Conservation (phyloP, 2,888 invertebrate genomes). For the Heliconius ismenius region DNA sequence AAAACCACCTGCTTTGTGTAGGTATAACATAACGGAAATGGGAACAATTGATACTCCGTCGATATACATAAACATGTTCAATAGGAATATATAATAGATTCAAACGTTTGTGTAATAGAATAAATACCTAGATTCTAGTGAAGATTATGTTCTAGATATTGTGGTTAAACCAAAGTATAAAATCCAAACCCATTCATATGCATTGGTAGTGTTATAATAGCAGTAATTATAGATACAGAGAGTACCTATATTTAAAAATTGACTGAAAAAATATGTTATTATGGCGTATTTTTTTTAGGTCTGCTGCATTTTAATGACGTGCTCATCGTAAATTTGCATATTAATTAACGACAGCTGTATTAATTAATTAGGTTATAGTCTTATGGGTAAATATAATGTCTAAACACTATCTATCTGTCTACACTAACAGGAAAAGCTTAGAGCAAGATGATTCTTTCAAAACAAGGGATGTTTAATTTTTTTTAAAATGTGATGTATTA, state of each 20-base stretch:
- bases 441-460: too few species aligned
- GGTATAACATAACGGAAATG: not conserved
- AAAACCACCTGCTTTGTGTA: constrained; percentile 5
- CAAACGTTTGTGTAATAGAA: not conserved
- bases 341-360: not conserved
- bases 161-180: not conserved
- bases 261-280: too few species aligned
- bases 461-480: too few species aligned
- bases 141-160: not conserved
- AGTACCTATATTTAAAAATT: too few species aligned
- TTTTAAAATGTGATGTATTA: too few species aligned
- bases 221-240: not conserved
- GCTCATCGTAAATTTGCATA: not conserved
- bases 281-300: too few species aligned
- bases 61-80: not conserved
- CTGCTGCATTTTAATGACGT: not conserved
- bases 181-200: not conserved
- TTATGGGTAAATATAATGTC: too few species aligned
- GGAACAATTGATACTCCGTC: not conserved
- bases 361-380: too few species aligned
- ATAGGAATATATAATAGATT: constrained; percentile 2
- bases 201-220: not conserved
- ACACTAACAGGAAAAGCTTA: too few species aligned
- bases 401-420: too few species aligned
- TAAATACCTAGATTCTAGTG: not conserved